Percentiles rank a stretch among this genome's conserved stretches.
Evolutionary conservation across 2,888 invertebrate genomes (phyloP).

Genomic region (Asteroscopus sphinx): DNA sequence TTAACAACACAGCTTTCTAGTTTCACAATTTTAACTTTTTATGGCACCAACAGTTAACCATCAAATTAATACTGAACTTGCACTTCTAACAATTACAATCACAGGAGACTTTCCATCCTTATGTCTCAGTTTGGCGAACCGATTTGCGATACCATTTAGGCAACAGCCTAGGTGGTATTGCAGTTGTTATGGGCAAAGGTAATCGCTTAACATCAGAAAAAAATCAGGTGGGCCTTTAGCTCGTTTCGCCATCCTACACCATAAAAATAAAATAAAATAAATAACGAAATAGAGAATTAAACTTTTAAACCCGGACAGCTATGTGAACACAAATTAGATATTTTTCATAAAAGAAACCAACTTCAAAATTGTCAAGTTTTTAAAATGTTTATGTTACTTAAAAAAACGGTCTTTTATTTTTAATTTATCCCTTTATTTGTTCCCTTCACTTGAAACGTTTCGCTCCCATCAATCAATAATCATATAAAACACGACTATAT

Average conservation of each 20-base stretch:
- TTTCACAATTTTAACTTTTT: constrained; percentile 15
- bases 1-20: constrained; percentile 34
- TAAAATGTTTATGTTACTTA: constrained; percentile 2
- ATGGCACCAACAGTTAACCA: constrained; percentile 51
- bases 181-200: too few relatives aligned
- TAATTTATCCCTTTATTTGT: constrained; percentile 33
- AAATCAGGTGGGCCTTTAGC: too few relatives aligned
- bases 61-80: constrained; percentile 50
- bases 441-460: constrained; percentile 27
- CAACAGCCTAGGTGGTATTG: too few relatives aligned
- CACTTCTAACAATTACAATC: constrained; percentile 22
- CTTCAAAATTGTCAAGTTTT: constrained; percentile 3
- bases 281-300: too few relatives aligned
- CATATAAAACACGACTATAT: constrained; percentile 55
- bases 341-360: constrained; percentile 12
- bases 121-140: too few relatives aligned
- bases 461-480: constrained; percentile 49
- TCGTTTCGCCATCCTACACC: too few relatives aligned
- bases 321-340: constrained; percentile 6
- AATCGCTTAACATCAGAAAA: too few relatives aligned
- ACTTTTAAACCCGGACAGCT: constrained; percentile 4
- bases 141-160: too few relatives aligned
- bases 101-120: too few relatives aligned
- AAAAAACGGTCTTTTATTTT: constrained; percentile 2
- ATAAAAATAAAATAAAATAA: too few relatives aligned